Conservation (phyloP, 2,888 invertebrate genomes). For the Leucania comma region DNA sequence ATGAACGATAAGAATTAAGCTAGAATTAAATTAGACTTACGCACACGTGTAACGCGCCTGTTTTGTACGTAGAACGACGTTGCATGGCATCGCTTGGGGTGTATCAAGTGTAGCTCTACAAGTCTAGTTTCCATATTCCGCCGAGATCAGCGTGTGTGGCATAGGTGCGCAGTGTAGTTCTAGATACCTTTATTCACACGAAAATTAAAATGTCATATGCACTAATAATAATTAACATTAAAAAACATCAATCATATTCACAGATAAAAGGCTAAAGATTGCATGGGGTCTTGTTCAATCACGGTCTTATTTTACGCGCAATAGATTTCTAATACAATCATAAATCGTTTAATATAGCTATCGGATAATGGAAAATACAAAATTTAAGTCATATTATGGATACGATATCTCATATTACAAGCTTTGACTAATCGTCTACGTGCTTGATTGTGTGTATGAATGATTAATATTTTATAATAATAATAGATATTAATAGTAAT, state of each 20-base stretch:
- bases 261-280: conserved; percentile 15
- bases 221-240: neutral
- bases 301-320: neutral
- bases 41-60: too few species aligned
- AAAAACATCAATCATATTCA: conserved; percentile 11
- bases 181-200: neutral
- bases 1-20: too few species aligned
- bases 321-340: conserved; percentile 9
- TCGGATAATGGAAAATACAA: neutral
- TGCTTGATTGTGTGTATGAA: neutral
- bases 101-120: too few species aligned
- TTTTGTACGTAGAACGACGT: too few species aligned
- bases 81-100: too few species aligned
- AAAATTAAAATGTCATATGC: neutral
- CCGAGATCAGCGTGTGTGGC: too few species aligned
- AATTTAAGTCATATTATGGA: neutral
- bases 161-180: too few species aligned
- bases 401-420: neutral
- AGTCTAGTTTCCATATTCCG: too few species aligned
- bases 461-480: neutral
- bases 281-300: neutral
- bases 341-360: conserved; percentile 1
- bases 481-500: neutral
- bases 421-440: neutral
- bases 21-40: too few species aligned